Conservation (phyloP, 2,113 vertebrate species). For the Actenoides hombroni region DNA sequence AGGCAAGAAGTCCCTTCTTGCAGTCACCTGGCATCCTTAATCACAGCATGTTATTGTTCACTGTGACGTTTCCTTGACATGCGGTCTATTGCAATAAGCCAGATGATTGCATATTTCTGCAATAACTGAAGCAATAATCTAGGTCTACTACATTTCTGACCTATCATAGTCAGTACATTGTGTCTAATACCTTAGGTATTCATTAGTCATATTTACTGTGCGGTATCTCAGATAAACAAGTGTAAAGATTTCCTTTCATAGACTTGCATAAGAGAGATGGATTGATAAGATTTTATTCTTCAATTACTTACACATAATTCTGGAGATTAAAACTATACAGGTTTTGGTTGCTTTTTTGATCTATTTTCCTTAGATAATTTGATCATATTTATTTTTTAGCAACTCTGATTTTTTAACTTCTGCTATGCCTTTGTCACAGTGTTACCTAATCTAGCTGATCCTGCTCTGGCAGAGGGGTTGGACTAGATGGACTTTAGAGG, state of each 20-base stretch:
- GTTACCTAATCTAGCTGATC: no score
- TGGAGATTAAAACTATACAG: not conserved
- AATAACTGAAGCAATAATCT: not conserved
- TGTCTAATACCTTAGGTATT: not conserved
- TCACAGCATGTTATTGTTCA: not conserved
- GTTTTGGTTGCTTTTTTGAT: not conserved
- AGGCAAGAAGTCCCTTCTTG: not conserved
- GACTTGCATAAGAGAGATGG: not conserved
- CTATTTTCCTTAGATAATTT: not conserved
- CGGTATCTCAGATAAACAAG: not conserved
- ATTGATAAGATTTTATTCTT: not conserved
- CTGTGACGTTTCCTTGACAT: not conserved
- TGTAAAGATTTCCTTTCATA: not conserved
- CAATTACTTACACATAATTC: not conserved
- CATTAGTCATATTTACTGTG: not conserved
- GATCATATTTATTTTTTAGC: not conserved
- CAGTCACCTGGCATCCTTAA: not conserved
- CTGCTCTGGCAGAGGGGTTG: no score
- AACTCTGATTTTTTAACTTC: not conserved
- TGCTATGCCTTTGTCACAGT: not conserved
- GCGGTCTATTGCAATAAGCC: not conserved
- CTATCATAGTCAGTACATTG: not conserved
- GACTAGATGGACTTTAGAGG: no score
- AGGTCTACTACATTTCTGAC: not conserved
- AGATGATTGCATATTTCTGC: not conserved